These are phyloP conservation scores for Calonectris borealis DNA, from an alignment of 2,113 vertebrate genomes.

Conservation along the genomic window DNA sequence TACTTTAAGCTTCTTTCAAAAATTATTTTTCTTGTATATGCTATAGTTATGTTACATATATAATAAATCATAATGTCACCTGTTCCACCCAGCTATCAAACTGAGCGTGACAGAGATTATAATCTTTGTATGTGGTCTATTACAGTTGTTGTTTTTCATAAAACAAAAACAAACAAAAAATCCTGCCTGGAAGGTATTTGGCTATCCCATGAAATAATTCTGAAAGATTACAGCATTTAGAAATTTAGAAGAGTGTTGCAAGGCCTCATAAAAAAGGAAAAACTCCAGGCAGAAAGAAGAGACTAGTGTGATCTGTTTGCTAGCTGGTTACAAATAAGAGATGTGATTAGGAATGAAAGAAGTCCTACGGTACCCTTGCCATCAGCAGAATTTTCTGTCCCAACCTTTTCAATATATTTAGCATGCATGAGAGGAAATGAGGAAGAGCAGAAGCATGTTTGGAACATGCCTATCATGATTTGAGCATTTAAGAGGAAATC, in stretches of 20 bases:
- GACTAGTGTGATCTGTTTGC: neutral
- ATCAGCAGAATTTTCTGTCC: neutral
- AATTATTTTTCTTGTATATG: neutral
- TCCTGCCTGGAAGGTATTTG: neutral
- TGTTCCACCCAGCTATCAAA: neutral
- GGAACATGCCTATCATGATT: neutral
- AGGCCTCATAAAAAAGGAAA: neutral
- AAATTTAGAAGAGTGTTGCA: neutral
- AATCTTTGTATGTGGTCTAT: neutral
- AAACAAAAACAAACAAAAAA: neutral
- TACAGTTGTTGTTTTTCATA: neutral
- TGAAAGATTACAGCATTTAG: neutral
- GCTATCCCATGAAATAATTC: neutral
- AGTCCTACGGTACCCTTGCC: neutral
- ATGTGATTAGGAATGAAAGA: neutral
- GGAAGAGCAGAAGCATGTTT: neutral
- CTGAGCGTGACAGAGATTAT: neutral
- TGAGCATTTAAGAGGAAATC: neutral
- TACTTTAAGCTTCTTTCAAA: neutral
- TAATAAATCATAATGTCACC: neutral
- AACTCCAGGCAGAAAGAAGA: neutral
- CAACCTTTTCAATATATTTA: neutral
- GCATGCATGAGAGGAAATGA: neutral
- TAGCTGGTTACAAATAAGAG: neutral
- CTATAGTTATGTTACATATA: neutral